Percentiles rank a stretch among this genome's conserved stretches.
Conservation (phyloP, 2,113 vertebrate genomes). For the Rutilus rutilus region DNA sequence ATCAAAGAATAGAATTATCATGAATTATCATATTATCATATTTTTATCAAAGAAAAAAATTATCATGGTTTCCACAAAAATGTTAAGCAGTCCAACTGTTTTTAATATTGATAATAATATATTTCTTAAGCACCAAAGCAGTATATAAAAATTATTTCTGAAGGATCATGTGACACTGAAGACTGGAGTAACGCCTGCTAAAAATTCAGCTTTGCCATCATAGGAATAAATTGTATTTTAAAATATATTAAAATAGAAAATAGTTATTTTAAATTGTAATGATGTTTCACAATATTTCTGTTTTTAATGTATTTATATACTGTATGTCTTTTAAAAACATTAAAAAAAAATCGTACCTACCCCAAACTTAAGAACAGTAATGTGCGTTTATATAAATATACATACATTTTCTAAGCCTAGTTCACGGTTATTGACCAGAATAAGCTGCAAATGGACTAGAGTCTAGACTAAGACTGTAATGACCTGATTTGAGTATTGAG, state of each 20-base stretch:
- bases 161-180: neutral
- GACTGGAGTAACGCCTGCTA: neutral
- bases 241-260: neutral
- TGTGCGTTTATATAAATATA: neutral
- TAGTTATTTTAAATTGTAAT: neutral
- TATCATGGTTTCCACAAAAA: neutral
- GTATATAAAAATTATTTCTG: neutral
- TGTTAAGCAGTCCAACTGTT: neutral
- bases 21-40: too few relatives aligned
- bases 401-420: neutral
- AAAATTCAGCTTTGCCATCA: neutral
- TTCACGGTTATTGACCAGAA: neutral
- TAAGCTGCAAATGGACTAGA: neutral
- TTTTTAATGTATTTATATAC: too few relatives aligned
- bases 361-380: neutral
- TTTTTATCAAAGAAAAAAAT: too few relatives aligned
- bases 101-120: neutral
- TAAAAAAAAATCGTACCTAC: neutral
- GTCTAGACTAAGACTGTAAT: slow-evolving; percentile 14
- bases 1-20: too few relatives aligned
- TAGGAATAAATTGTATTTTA: neutral
- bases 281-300: neutral
- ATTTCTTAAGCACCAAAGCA: neutral
- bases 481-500: slow-evolving; percentile 23
- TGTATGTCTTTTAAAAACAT: neutral